Base-by-base conservation (phyloP, 2,797 vertebrate species). In the Microctenopoma steveboyesi region DNA sequence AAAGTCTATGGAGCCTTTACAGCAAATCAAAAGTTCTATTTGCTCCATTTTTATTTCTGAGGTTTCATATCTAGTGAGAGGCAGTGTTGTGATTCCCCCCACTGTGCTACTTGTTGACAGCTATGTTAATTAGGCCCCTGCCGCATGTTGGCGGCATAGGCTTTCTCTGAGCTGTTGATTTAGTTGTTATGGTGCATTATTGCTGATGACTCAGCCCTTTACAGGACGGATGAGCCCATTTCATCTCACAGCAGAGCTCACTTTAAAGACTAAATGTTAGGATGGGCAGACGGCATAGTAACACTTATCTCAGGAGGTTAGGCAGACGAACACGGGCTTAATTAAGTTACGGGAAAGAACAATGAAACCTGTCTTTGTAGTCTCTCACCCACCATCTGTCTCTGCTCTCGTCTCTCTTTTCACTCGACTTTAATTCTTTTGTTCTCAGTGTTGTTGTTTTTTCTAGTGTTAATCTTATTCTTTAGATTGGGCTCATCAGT, bases 341-440 rank as follows among this genome's bases (percentile, higher is more conserved):
- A 90, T 90, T 79, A 87, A 85, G 69, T 85, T 73, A 87, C 27
- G 8, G 69, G 65, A 49, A 73, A 79, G 75, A 88, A 80, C 79
- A 86, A 78, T 76, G 65, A 76, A 80, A 77, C 27, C 77, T 48
- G 35, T 52, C 37, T 68, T 61, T 77, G 56, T 66, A 18, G 64
- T 60, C 64, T 68, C 56, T 61, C 51, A 35, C 52, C 49, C 57
- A 30, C 64, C 75, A 45, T 73, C 81, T 78, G 39, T 40, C 68
- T 39, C 45, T 13, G 56, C 50, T 72, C 15, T 66, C 51, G 18
- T 39, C 30, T 57, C 35, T n/a, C 51, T 43, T 40, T 70, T 64
- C 45, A 42, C 51, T 72, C 69, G 50, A 66, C 74, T 78, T 65
- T 54, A 72, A 78, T 72, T 57, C 71, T 54, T 71, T 67, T 30